These are phyloP conservation scores for Cyanoliseus patagonus DNA, from an alignment of 2,113 vertebrate genomes.

Conservation along the genomic window DNA sequence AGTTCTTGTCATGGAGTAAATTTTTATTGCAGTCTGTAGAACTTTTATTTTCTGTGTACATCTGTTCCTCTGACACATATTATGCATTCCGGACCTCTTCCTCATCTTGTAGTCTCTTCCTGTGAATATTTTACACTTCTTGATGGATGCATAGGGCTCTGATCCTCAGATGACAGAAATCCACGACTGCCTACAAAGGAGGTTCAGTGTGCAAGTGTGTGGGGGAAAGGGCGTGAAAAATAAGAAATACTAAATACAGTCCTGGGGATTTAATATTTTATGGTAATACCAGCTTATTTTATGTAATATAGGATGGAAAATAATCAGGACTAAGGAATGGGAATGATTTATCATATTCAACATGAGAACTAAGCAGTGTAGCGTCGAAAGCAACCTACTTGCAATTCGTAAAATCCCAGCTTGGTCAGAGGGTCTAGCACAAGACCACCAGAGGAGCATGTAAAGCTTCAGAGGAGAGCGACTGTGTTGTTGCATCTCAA, in stretches of 20 bases:
- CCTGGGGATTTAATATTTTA: constrained; percentile 36
- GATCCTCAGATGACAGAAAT: constrained; percentile 36
- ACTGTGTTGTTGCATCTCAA: not conserved
- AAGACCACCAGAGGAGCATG: not conserved
- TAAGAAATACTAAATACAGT: constrained; percentile 11
- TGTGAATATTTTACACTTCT: constrained; percentile 30
- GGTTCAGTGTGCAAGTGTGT: not conserved
- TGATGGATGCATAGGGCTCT: constrained; percentile 10
- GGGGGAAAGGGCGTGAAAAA: not conserved
- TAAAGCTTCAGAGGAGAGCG: not conserved
- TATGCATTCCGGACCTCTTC: constrained; percentile 30
- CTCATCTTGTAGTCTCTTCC: constrained; percentile 41
- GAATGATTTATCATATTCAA: not conserved
- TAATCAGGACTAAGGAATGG: not conserved
- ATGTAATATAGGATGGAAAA: not conserved
- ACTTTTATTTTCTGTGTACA: constrained; percentile 65
- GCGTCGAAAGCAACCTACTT: not conserved
- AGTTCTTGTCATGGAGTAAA: constrained; percentile 38
- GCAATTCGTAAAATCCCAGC: not conserved
- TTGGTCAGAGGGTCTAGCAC: not conserved
- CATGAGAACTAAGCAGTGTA: not conserved
- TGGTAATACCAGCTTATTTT: constrained; percentile 31
- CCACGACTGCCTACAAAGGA: constrained; percentile 12
- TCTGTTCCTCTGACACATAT: constrained; percentile 18
- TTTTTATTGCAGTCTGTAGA: constrained; percentile 57